Percentiles rank a stretch among this genome's conserved stretches.
Conservation (phyloP, 2,113 vertebrate species). For the Leptocoma aspasia region DNA sequence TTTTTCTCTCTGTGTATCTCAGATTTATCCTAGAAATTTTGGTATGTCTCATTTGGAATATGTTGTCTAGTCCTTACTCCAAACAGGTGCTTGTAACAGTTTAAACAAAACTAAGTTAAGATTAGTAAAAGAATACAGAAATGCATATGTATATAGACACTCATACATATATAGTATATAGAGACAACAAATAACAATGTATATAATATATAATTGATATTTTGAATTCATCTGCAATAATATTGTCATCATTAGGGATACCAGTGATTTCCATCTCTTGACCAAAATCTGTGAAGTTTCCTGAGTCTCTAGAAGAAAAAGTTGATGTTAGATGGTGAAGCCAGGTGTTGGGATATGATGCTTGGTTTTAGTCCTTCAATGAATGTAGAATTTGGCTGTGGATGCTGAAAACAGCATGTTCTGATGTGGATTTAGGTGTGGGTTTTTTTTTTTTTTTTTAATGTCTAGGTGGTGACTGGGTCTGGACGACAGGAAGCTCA, state of each 20-base stretch:
- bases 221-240: neutral
- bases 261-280: neutral
- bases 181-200: neutral
- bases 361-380: neutral
- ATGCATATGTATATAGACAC: too few species aligned
- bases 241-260: neutral
- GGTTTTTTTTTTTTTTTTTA: neutral
- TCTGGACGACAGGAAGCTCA: constrained; percentile 94
- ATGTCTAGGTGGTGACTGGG: constrained; percentile 89
- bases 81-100: neutral
- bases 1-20: neutral
- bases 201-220: neutral
- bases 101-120: neutral
- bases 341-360: neutral
- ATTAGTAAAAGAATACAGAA: neutral
- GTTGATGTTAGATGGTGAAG: neutral
- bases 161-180: neutral
- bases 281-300: neutral
- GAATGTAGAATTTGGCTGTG: neutral
- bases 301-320: neutral
- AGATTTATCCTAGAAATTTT: neutral
- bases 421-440: neutral
- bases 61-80: neutral
- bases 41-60: neutral
- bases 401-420: neutral